phyloP scores from a whole-genome alignment of 2,113 vertebrate genomes.

The Picathartes gymnocephalus region DNA sequence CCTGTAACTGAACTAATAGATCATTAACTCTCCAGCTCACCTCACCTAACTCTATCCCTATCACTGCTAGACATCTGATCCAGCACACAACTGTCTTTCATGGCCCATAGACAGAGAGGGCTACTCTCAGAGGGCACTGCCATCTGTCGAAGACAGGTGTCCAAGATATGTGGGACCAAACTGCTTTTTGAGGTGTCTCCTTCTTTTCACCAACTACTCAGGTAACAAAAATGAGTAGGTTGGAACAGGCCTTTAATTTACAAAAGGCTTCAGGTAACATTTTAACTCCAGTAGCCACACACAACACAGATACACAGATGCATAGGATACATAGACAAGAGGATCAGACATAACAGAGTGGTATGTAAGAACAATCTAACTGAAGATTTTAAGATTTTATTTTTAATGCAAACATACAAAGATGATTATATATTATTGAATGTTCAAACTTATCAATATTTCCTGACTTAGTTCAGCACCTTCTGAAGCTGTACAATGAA shows the following conservation, averaged over 20 bases:
- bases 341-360: background rate
- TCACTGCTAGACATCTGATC: background rate
- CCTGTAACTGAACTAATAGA: background rate
- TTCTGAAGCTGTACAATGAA: background rate
- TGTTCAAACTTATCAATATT: background rate
- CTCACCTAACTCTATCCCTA: background rate
- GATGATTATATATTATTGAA: background rate
- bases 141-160: background rate
- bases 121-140: background rate
- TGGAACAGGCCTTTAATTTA: background rate
- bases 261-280: background rate
- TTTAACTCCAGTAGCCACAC: background rate
- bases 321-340: background rate
- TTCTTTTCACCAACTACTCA: background rate
- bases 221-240: background rate
- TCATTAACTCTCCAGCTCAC: background rate
- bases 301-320: background rate
- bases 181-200: background rate
- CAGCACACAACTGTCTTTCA: background rate
- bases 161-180: background rate
- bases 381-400: background rate
- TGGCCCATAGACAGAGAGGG: fast-evolving
- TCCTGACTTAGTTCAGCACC: background rate
- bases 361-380: background rate
- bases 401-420: background rate